A percentile compares a stretch with the other conserved stretches of the same genome.
Conservation (phyloP, 1,140 invertebrate species). For the Hyposmocoma kahamanoa region DNA sequence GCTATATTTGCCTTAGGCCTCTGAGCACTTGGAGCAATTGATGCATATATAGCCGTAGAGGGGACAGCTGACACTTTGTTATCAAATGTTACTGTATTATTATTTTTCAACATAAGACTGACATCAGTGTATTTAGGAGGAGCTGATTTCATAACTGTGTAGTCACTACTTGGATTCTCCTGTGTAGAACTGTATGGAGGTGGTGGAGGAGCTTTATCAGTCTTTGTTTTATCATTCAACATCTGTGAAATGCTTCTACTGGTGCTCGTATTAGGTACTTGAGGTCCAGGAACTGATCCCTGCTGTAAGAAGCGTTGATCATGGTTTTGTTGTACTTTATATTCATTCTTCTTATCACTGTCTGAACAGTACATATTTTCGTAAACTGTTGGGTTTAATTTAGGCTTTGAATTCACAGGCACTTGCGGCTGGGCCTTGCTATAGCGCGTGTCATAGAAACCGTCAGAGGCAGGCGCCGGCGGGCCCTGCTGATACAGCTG, state of each 20-base stretch:
- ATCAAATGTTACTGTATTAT: slow-evolving; percentile 58
- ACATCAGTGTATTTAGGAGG: slow-evolving; percentile 64
- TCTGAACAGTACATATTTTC: slow-evolving; percentile 66
- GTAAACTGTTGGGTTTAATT: slow-evolving; percentile 48
- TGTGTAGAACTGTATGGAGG: slow-evolving; percentile 42
- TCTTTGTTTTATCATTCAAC: slow-evolving; percentile 45
- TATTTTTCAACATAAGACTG: slow-evolving; percentile 54
- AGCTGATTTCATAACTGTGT: slow-evolving; percentile 63
- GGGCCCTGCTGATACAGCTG: slow-evolving; percentile 67
- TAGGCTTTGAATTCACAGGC: slow-evolving; percentile 75
- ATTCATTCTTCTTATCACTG: slow-evolving; percentile 52
- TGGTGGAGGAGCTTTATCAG: slow-evolving; percentile 45
- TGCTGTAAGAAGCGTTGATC: slow-evolving; percentile 59
- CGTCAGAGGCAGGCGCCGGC: slow-evolving; percentile 61
- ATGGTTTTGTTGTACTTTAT: slow-evolving; percentile 36
- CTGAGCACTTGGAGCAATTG: slow-evolving; percentile 70
- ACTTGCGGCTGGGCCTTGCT: slow-evolving; percentile 82
- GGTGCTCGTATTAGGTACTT: slow-evolving; percentile 48
- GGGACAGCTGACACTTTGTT: slow-evolving; percentile 65
- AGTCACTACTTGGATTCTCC: slow-evolving; percentile 52
- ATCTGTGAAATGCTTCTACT: slow-evolving; percentile 44
- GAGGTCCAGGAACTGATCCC: slow-evolving; percentile 57
- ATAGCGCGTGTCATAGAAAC: slow-evolving; percentile 74
- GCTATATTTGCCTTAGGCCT: slow-evolving; percentile 70
- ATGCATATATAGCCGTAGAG: slow-evolving; percentile 70